Evolutionary conservation across 2,113 vertebrate genomes (phyloP).

Genomic region (Pseudorhombus dupliciocellatus): DNA sequence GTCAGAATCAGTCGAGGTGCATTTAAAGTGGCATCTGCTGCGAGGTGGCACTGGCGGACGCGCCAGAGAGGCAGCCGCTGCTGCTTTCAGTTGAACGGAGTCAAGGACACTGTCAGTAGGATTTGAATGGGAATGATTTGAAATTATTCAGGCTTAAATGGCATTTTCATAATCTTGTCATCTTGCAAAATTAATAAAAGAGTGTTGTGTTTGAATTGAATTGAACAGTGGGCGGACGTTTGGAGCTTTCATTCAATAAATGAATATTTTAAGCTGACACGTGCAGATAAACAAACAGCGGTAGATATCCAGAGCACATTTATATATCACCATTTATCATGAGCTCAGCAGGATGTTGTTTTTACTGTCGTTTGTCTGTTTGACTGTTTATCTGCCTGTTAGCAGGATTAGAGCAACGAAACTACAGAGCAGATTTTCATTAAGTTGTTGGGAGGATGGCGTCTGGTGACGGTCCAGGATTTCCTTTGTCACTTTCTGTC

Average conservation of each 20-base stretch:
- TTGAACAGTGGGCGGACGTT: background rate
- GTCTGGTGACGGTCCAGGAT: too few relatives aligned
- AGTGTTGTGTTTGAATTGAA: background rate
- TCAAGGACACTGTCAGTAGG: constrained; percentile 40
- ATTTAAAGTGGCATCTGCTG: constrained; percentile 58
- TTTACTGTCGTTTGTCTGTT: too few relatives aligned
- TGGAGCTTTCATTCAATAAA: background rate
- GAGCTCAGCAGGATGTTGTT: too few relatives aligned
- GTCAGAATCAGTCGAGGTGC: constrained; percentile 64
- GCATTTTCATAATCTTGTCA: constrained; percentile 46
- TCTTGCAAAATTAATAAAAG: constrained; percentile 24
- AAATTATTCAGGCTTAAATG: constrained; percentile 7
- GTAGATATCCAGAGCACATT: background rate
- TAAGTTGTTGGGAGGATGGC: too few relatives aligned
- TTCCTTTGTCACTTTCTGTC: too few relatives aligned
- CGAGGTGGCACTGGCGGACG: constrained; percentile 18
- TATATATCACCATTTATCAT: background rate
- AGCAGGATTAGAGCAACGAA: too few relatives aligned
- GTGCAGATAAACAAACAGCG: too few relatives aligned
- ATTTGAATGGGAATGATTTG: constrained; percentile 38
- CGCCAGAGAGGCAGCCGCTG: background rate
- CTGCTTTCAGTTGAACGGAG: constrained; percentile 26
- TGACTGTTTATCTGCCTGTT: too few relatives aligned
- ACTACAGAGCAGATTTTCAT: too few relatives aligned
- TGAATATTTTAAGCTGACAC: too few relatives aligned